Evolutionary conservation across 1,140 invertebrate species (phyloP), one percentile per base, ranked within the genome.

Genomic region (Homalodisca vitripennis): DNA sequence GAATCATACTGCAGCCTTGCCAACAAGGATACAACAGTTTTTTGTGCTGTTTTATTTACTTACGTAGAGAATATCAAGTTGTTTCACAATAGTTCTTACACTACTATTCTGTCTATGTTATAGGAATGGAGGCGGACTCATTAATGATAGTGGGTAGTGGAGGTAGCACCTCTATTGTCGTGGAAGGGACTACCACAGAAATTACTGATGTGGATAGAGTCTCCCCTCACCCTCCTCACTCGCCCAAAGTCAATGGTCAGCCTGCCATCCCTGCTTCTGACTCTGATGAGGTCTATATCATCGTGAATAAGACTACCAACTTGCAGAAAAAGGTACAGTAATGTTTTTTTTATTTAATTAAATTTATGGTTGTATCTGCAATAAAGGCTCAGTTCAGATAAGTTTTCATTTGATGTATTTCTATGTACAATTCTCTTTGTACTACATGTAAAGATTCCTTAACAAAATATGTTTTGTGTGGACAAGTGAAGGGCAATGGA

Each of bases 271-370:
- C 66, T 10, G 48, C 65, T 24, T 1, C 67, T 29, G 73, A 75
- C 47, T 47, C 70, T 26, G 73, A 76, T n/a, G 75, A 77, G 62
- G 74, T 77, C 6, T 75, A 69, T 34, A 77, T 77, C 46, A 73
- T 75, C 6, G 77, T 77, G 3, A 77, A 74, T 63, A 79, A 73
- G 1, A 71, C 77, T 2, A 80, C 76, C 34, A 79, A 78, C 27
- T 72, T 80, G 66, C 68, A 70, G 32, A 48, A 62, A 63, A 63
- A 69, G 57, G 70, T 71, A 46, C 41, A 6, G n/a, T n/a, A n/a
- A n/a, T n/a, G n/a, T n/a, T n/a, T n/a, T n/a, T n/a, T n/a, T n/a
- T n/a, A n/a, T n/a, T n/a, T n/a, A n/a, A n/a, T n/a, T n/a, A n/a
- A n/a, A n/a, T n/a, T n/a, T n/a, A n/a, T n/a, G n/a, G n/a, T n/a